Conservation (phyloP, 2,797 vertebrate genomes). For the Parambassis ranga region DNA sequence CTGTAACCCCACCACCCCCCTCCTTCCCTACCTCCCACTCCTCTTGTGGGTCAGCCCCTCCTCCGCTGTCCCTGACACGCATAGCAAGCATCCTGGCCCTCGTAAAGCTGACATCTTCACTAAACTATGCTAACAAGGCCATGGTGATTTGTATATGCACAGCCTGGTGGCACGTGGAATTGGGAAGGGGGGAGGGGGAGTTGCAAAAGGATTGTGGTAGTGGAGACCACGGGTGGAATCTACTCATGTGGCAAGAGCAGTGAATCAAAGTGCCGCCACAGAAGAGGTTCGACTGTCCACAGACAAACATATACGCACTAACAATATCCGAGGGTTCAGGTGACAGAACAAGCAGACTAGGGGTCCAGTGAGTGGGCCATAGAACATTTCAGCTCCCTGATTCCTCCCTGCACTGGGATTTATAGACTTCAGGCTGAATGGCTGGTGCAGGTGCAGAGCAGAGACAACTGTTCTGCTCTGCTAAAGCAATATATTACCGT, state of each 20-base stretch:
- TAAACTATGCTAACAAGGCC: constrained; percentile 85
- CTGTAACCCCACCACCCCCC: constrained; percentile 37
- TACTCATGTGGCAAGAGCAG: constrained; percentile 18
- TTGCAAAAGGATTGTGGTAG: neutral
- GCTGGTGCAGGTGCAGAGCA: constrained; percentile 70
- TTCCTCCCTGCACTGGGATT: constrained; percentile 54
- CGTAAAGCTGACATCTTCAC: constrained; percentile 85
- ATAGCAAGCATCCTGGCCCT: constrained; percentile 75
- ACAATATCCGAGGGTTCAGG: constrained; percentile 37
- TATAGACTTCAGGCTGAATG: constrained; percentile 64
- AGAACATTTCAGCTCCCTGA: constrained; percentile 48
- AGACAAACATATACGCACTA: constrained; percentile 17
- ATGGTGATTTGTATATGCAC: constrained; percentile 82
- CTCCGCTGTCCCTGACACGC: constrained; percentile 72
- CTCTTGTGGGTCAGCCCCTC: constrained; percentile 65
- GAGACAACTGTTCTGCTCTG: constrained; percentile 69
- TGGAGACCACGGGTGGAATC: constrained; percentile 37
- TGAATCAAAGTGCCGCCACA: constrained; percentile 58
- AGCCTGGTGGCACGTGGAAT: constrained; percentile 54
- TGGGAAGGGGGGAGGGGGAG: neutral
- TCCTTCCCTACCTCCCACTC: too few relatives aligned
- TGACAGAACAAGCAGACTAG: constrained; percentile 42
- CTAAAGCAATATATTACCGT: constrained; percentile 64
- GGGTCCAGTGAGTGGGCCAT: constrained; percentile 39
- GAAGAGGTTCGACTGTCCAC: constrained; percentile 21